Evolutionary conservation across 2,113 vertebrate species (phyloP).

Genomic region (Pluvianellus socialis): DNA sequence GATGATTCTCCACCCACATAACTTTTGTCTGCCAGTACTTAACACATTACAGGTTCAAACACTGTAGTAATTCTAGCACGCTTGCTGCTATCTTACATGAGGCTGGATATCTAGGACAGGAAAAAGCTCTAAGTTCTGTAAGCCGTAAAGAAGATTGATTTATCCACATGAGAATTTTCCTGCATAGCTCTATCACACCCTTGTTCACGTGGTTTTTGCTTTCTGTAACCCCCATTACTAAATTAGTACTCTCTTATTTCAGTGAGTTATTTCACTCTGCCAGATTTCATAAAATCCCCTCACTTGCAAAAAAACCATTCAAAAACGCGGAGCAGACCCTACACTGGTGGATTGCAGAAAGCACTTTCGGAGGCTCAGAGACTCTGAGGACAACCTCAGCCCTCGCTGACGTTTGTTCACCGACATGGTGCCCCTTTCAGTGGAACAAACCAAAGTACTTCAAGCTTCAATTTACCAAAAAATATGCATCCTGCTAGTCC

Average conservation of each 20-base stretch:
- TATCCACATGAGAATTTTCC: neutral
- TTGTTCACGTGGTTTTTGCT: neutral
- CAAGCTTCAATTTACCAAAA: neutral
- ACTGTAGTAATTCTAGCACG: constrained; percentile 64
- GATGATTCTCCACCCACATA: neutral
- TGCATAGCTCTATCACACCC: neutral
- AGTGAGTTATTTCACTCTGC: neutral
- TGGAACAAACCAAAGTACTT: neutral
- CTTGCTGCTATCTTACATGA: constrained; percentile 76
- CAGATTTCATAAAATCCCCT: neutral
- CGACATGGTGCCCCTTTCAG: neutral
- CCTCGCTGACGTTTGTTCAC: neutral
- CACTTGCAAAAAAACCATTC: neutral
- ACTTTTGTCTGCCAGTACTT: neutral
- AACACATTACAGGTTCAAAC: constrained; percentile 15
- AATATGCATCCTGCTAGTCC: neutral
- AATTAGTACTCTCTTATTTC: constrained; percentile 4
- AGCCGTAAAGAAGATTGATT: neutral
- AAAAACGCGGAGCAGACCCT: neutral
- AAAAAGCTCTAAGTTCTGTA: constrained; percentile 67
- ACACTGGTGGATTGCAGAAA: neutral
- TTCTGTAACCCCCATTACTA: neutral
- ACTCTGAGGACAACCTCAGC: neutral
- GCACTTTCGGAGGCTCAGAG: neutral
- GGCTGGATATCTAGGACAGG: constrained; percentile 78